Conservation (phyloP, 2,888 invertebrate species). For the Lepidonotus clava region DNA sequence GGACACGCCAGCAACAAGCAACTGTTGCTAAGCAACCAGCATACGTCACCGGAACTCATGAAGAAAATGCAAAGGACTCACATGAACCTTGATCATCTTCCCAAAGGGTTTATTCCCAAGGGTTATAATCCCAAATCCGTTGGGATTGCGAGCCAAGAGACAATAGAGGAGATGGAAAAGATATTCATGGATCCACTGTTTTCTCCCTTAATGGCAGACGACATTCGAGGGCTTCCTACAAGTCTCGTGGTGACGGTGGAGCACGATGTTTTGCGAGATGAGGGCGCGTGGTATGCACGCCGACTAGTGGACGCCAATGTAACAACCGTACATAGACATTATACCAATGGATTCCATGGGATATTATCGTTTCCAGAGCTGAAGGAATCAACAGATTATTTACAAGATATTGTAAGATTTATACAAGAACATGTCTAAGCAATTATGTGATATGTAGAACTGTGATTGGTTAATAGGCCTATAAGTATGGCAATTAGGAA, state of each 20-base stretch:
- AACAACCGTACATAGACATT: conserved; percentile 70
- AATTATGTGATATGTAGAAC: too few species aligned
- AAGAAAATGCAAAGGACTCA: not conserved
- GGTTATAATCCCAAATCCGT: not conserved
- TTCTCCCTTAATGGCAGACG: conserved; percentile 76
- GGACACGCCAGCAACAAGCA: conserved; percentile 29
- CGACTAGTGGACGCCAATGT: conserved; percentile 72
- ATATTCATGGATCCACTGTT: conserved; percentile 74
- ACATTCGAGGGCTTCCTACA: conserved; percentile 73
- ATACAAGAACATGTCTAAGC: conserved; percentile 7
- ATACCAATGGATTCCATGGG: conserved; percentile 73
- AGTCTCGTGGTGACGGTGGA: conserved; percentile 79
- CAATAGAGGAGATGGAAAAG: conserved; percentile 60
- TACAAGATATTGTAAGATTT: not conserved
- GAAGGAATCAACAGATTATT: not conserved
- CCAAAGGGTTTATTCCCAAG: not conserved
- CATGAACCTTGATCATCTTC: not conserved
- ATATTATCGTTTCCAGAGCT: not conserved
- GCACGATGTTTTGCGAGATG: conserved; percentile 80
- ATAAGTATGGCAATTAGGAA: too few species aligned
- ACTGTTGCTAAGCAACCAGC: not conserved
- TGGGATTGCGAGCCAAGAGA: conserved; percentile 37
- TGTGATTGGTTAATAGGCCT: too few species aligned
- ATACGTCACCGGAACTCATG: not conserved
- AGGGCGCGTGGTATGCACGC: conserved; percentile 78